A percentile compares a stretch with the other conserved stretches of the same genome.
Evolutionary conservation across 2,888 invertebrate species (phyloP).

Genomic region (Leptogaster cylindrica): DNA sequence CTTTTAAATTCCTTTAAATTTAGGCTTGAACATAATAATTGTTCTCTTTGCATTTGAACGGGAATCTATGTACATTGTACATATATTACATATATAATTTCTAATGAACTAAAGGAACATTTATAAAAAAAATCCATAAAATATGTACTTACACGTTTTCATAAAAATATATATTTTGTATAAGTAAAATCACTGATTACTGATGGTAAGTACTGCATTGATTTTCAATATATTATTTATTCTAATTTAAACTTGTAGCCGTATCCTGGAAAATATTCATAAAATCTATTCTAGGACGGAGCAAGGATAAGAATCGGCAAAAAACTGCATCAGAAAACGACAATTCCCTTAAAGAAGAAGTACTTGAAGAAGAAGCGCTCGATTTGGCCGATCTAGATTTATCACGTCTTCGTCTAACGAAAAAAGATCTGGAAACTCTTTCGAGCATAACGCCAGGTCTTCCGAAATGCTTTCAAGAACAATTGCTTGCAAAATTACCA

Average conservation of each 20-base stretch:
- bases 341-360: slow-evolving; percentile 29
- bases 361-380: slow-evolving; percentile 54
- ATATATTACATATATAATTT: no score
- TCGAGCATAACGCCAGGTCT: slow-evolving; percentile 75
- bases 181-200: slow-evolving; percentile 25
- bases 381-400: slow-evolving; percentile 72
- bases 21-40: no score
- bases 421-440: slow-evolving; percentile 73
- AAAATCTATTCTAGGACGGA: slow-evolving; percentile 48
- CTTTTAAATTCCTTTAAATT: no score
- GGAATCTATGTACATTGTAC: no score
- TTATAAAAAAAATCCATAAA: background rate
- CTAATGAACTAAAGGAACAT: no score
- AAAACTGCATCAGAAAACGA: slow-evolving; percentile 43
- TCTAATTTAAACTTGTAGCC: background rate
- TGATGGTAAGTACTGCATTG: slow-evolving; percentile 10
- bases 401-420: slow-evolving; percentile 71
- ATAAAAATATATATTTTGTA: background rate
- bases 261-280: slow-evolving; percentile 14
- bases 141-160: background rate
- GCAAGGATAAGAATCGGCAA: slow-evolving; percentile 46
- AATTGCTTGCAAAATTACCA: slow-evolving; percentile 73
- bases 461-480: slow-evolving; percentile 74
- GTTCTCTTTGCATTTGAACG: no score
- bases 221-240: slow-evolving; percentile 6